Percentiles rank a stretch among this genome's conserved stretches.
Evolutionary conservation across 1,140 invertebrate species (phyloP).

Genomic region (Brachionus plicatilis): DNA sequence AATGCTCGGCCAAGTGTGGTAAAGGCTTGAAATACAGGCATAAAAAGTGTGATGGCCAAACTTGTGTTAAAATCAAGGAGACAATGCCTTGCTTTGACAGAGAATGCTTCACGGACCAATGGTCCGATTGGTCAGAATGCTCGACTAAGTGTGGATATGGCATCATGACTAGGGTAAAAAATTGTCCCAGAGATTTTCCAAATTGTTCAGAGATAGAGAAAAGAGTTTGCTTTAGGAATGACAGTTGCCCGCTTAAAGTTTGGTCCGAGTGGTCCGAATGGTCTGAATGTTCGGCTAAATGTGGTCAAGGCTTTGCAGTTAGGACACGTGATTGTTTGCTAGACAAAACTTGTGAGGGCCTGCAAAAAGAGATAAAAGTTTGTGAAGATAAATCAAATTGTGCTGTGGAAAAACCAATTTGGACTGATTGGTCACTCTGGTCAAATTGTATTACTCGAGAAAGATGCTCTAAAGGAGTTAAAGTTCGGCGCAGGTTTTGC

Average conservation of each 20-base stretch:
- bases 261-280: conserved; percentile 16
- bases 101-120: conserved; percentile 7
- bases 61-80: background rate
- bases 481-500: conserved; percentile 2
- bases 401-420: background rate
- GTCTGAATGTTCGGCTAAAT: conserved; percentile 20
- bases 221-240: background rate
- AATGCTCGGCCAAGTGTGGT: background rate
- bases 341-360: background rate
- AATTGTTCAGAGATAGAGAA: background rate
- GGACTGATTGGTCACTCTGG: conserved; percentile 33
- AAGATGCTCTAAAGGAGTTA: background rate
- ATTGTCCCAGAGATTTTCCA: background rate
- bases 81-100: background rate
- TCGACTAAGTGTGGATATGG: conserved; percentile 31
- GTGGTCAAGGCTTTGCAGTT: background rate
- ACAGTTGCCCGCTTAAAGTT: background rate
- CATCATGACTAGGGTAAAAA: background rate
- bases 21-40: background rate
- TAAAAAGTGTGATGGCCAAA: background rate
- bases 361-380: background rate
- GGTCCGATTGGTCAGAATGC: conserved; percentile 22
- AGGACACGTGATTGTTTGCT: background rate
- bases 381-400: background rate
- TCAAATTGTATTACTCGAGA: conserved; percentile 6